Base-by-base conservation (phyloP, 2,113 vertebrate genomes). In the Hoplias malabaricus region DNA sequence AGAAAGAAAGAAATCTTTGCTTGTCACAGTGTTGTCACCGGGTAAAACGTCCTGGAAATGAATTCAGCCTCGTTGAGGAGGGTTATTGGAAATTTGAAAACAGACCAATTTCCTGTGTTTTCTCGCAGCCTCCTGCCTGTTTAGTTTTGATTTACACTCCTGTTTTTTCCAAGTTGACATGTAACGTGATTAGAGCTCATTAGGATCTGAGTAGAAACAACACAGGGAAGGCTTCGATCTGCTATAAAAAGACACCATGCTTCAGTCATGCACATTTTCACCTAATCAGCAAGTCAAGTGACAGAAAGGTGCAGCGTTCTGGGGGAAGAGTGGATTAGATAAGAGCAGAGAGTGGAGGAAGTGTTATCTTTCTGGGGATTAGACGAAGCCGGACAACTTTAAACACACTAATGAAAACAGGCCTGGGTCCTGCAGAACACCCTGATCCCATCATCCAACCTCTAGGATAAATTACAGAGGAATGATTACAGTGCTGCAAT, bases 131-230 rank as follows among this genome's bases (percentile, higher is more conserved):
- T 70, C 66, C 67, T 38, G 59, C 27, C 81, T 75, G 76, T 63
- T 69, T 29, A 14, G 69, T 29, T 65, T 21, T 56, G 59, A 61
- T 73, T 74, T 57, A 33, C 13, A 9, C 8, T 61, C 56, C 57
- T 62, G 71, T 61, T 72, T 72, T 29, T 6, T 63, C 48, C 54
- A 62, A 21, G 34, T 38, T 73, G 70, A 74, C 63, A 19, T 6
- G n/a, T 56, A 38, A 82, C 27, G 21, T 59, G 76, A 69, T 78
- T 66, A 78, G 57, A 68, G 46, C 53, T 73, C 68, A 72, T 72
- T 59, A 66, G 12, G 21, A 50, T 38, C 14, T 43, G 50, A 75
- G 67, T 48, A 67, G 54, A 74, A 36, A 54, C 57, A 34, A 34
- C 31, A 68, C 65, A 23, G 27, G 5, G 21, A 46, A 34, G 2